Percentiles rank a stretch among this genome's conserved stretches.
Conservation (phyloP, 35 echinoderm and acorn worm genomes). For the Heliocidaris tuberculata region DNA sequence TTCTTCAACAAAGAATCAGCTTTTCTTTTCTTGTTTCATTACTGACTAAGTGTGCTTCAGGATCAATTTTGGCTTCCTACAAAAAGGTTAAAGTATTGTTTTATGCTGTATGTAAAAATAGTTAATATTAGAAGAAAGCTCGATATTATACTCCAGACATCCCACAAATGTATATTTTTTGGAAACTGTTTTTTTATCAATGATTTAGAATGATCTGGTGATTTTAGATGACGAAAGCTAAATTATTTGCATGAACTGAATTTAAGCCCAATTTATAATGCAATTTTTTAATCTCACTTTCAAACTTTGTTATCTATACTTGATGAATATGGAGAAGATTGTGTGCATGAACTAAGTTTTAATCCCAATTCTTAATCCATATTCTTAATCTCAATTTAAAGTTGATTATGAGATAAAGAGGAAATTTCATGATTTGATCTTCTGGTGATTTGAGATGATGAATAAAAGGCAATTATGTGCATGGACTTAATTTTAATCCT, state of each 20-base stretch:
- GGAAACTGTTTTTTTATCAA: background rate
- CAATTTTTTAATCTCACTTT: background rate
- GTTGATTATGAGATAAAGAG: no score
- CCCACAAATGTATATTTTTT: background rate
- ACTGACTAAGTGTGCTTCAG: background rate
- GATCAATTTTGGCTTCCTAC: background rate
- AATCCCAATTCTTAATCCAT: no score
- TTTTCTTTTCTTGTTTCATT: background rate
- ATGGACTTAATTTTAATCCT: no score
- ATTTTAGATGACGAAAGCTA: background rate
- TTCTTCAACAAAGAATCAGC: background rate
- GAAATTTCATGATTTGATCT: no score
- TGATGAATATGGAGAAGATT: no score
- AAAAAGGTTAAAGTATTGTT: background rate
- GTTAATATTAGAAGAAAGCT: background rate
- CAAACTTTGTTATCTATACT: background rate
- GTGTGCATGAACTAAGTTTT: no score
- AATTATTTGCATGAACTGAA: background rate
- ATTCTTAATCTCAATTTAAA: no score
- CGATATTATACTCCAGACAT: constrained; percentile 1
- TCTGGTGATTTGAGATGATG: no score
- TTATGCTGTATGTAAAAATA: background rate
- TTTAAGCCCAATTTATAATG: background rate
- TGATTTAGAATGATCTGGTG: background rate
- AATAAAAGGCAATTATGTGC: no score